Conservation (phyloP, 2,113 vertebrate genomes). For the Cyprinus carpio region DNA sequence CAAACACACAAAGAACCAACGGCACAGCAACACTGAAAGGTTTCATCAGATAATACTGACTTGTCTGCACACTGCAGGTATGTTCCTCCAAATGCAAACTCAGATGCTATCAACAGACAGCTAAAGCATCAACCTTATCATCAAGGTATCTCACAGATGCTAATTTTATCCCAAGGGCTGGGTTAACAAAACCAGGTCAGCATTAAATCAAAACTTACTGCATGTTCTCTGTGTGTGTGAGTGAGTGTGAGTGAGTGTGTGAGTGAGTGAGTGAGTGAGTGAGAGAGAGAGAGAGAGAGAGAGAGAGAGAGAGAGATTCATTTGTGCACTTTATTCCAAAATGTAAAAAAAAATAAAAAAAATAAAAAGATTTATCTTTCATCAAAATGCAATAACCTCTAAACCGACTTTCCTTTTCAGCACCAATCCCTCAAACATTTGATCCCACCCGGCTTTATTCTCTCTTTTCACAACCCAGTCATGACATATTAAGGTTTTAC, state of each 20-base stretch:
- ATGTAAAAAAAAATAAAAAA: not conserved
- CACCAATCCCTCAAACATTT: not conserved
- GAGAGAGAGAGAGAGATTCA: no score
- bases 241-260: no score
- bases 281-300: no score
- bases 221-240: not conserved
- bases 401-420: not conserved
- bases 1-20: not conserved
- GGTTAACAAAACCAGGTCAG: no score
- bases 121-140: constrained; percentile 53
- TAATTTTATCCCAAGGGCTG: constrained; percentile 62
- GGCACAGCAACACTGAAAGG: not conserved
- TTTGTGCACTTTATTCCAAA: not conserved
- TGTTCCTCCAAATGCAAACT: constrained; percentile 6
- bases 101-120: constrained; percentile 52
- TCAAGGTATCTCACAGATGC: constrained; percentile 54
- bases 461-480: not conserved
- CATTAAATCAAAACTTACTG: not conserved
- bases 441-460: not conserved
- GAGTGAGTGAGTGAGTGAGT: no score
- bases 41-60: constrained; percentile 29
- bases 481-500: not conserved
- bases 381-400: constrained; percentile 1
- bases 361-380: not conserved
- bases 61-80: constrained; percentile 42